Conservation (phyloP, 1,140 invertebrate genomes). For the Danaus plexippus region DNA sequence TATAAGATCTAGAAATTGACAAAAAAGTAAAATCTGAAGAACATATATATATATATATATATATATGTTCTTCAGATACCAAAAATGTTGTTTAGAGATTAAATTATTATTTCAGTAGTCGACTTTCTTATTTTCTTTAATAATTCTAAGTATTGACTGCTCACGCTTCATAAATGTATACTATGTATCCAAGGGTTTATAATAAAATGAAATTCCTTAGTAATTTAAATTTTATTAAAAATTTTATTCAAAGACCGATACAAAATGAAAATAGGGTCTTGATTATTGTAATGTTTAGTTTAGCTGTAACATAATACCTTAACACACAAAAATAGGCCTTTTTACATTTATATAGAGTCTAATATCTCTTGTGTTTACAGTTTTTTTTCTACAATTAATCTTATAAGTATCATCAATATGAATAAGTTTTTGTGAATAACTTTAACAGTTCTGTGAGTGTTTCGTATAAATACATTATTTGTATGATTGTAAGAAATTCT, state of each 20-base stretch:
- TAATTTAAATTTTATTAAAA: conserved; percentile 66
- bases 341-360: conserved; percentile 12
- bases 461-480: neutral
- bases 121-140: no score
- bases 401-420: conserved; percentile 6
- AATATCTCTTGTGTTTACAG: conserved; percentile 12
- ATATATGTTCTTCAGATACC: no score
- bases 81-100: no score
- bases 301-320: conserved; percentile 22
- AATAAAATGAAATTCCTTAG: conserved; percentile 31
- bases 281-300: conserved; percentile 30
- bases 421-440: neutral
- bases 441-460: neutral
- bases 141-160: no score
- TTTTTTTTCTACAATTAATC: neutral
- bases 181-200: no score
- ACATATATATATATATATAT: no score
- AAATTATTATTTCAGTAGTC: no score
- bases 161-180: no score
- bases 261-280: conserved; percentile 53
- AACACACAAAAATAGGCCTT: conserved; percentile 40
- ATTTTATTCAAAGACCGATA: conserved; percentile 65
- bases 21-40: no score
- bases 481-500: no score
- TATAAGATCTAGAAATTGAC: no score